Evolutionary conservation across 2,113 vertebrate genomes (phyloP).

Genomic region (Bagarius yarrelli): DNA sequence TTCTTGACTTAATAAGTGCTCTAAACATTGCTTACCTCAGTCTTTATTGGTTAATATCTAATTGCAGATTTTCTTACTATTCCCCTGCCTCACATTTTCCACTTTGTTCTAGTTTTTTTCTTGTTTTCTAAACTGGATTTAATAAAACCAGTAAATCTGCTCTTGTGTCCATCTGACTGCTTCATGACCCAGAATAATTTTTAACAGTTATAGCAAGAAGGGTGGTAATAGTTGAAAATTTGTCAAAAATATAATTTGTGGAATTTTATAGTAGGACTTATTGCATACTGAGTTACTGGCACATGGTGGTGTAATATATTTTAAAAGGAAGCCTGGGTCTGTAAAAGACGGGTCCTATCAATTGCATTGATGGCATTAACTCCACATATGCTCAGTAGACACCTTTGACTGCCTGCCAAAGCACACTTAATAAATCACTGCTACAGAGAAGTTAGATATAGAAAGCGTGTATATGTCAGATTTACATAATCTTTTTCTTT

Average conservation of each 20-base stretch:
- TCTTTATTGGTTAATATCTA: background rate
- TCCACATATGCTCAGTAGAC: background rate
- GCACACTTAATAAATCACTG: background rate
- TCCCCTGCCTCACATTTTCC: background rate
- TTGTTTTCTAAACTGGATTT: background rate
- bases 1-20: background rate
- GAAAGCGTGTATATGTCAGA: background rate
- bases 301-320: no score
- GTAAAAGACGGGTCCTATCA: background rate
- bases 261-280: background rate
- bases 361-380: background rate
- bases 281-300: no score
- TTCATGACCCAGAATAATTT: background rate
- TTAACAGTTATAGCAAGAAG: background rate
- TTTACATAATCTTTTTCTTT: background rate
- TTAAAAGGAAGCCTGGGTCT: background rate
- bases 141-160: slow-evolving; percentile 2
- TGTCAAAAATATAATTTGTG: background rate
- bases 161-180: background rate
- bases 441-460: background rate
- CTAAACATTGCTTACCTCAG: background rate
- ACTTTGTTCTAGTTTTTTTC: background rate
- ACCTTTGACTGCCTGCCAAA: background rate
- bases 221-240: background rate
- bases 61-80: background rate